Evolutionary conservation across 1,140 invertebrate genomes (phyloP).

Genomic region (Atta colombica): DNA sequence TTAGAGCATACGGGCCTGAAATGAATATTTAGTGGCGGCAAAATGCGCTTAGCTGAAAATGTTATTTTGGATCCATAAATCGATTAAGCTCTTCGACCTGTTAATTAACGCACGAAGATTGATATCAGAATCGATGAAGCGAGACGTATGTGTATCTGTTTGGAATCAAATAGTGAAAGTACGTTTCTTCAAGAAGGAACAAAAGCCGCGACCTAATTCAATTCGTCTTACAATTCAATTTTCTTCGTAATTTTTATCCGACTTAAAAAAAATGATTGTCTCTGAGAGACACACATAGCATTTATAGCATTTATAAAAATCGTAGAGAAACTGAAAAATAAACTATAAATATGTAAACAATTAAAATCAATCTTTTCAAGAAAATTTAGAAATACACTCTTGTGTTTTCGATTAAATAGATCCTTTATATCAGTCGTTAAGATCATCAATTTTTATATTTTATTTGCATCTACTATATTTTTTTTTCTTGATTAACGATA

Average conservation of each 20-base stretch:
- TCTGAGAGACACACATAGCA: not conserved
- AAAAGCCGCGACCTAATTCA: not conserved
- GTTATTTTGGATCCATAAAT: conserved; percentile 54
- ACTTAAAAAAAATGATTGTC: not conserved
- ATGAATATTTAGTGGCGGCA: conserved; percentile 57
- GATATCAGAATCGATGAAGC: not conserved
- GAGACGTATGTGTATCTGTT: conserved; percentile 26
- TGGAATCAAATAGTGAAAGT: not conserved
- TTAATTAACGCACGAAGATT: conserved; percentile 52
- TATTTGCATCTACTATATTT: not conserved
- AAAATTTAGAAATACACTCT: not conserved
- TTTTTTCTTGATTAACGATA: not conserved
- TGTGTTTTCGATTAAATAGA: not conserved
- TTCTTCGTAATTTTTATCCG: not conserved
- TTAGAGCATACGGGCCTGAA: conserved; percentile 59
- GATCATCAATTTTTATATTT: not conserved
- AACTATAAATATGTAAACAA: not conserved
- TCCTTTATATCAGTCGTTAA: not conserved
- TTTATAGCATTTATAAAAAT: not conserved
- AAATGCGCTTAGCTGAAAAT: conserved; percentile 57
- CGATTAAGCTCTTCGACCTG: conserved; percentile 36
- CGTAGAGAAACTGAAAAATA: not conserved
- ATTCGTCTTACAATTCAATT: not conserved
- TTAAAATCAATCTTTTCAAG: not conserved
- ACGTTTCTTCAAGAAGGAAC: not conserved